These are phyloP conservation scores for Dicranocentrus wangi DNA, from an alignment of 2,888 invertebrate genomes.

Conservation along the genomic window DNA sequence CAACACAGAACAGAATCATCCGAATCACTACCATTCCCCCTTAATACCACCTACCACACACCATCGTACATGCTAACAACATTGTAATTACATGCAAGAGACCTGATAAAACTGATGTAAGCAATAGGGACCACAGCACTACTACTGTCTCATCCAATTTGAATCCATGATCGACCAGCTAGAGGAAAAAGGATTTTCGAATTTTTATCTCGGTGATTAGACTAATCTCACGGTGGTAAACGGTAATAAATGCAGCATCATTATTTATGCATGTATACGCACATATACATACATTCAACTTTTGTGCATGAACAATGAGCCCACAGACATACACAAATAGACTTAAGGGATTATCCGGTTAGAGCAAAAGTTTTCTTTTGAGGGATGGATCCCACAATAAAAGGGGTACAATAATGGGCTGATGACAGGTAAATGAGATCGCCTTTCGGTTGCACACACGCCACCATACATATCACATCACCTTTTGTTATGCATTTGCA, in stretches of 20 bases:
- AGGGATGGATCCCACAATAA: too few relatives aligned
- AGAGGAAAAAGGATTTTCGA: neutral
- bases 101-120: constrained; percentile 33
- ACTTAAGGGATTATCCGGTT: constrained; percentile 54
- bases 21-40: neutral
- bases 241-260: constrained; percentile 2
- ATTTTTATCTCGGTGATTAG: neutral
- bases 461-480: neutral
- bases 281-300: too few relatives aligned
- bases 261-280: constrained; percentile 47
- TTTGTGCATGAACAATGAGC: constrained; percentile 22
- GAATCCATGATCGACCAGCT: neutral
- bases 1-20: neutral
- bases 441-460: constrained; percentile 35
- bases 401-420: constrained; percentile 34
- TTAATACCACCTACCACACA: too few relatives aligned
- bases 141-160: constrained; percentile 6
- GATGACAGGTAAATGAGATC: constrained; percentile 51
- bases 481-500: constrained; percentile 1
- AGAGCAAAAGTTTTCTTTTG: too few relatives aligned
- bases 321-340: constrained; percentile 17
- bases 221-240: constrained; percentile 43
- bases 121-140: neutral
- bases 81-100: constrained; percentile 41
- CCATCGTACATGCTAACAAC: constrained; percentile 35